phyloP scores from a whole-genome alignment of 2,113 vertebrate species.

The Stomatorhinus ivindoensis region DNA sequence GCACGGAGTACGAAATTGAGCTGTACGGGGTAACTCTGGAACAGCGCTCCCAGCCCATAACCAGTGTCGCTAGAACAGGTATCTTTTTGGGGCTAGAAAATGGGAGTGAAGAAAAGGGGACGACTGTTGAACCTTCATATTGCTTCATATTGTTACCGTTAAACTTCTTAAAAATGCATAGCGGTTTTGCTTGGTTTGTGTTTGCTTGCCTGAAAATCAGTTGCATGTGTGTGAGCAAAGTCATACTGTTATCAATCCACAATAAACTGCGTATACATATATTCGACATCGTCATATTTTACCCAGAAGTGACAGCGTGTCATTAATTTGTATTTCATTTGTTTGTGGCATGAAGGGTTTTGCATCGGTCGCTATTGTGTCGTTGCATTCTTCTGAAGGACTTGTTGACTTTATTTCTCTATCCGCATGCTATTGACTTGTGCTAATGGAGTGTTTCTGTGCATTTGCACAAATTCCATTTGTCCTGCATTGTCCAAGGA shows the following conservation, averaged over 20 bases:
- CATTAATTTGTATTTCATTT: neutral
- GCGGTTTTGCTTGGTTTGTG: neutral
- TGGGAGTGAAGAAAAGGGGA: neutral
- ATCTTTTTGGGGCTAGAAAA: constrained; percentile 30
- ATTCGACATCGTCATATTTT: neutral
- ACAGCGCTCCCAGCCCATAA: constrained; percentile 76
- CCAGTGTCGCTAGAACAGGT: constrained; percentile 81
- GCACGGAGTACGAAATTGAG: constrained; percentile 85
- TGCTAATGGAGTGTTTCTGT: neutral
- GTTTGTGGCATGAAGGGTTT: neutral
- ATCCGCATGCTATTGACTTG: neutral
- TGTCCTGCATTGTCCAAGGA: neutral
- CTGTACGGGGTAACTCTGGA: constrained; percentile 78
- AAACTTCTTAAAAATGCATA: neutral
- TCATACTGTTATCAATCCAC: neutral
- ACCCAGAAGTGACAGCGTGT: neutral
- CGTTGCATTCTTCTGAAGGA: neutral
- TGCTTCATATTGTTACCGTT: neutral
- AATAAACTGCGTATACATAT: neutral
- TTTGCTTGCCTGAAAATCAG: neutral
- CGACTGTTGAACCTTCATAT: neutral
- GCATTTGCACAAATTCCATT: neutral
- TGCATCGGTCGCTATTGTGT: neutral
- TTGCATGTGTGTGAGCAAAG: neutral
- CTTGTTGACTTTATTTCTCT: neutral